Conservation (phyloP, 2,888 invertebrate species). For the Rhingia campestris region DNA sequence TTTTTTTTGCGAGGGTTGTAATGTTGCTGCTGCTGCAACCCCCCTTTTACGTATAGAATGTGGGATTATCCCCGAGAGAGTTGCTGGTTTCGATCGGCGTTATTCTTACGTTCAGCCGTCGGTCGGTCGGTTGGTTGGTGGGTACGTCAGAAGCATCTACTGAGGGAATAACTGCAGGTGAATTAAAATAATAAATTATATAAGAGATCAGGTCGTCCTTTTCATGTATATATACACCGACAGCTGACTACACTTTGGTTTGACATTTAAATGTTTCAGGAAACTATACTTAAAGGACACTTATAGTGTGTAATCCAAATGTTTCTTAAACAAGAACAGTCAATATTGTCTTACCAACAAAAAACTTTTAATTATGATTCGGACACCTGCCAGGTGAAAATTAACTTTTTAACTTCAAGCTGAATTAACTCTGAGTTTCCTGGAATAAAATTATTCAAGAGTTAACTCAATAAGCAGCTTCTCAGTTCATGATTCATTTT, state of each 20-base stretch:
- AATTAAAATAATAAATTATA: slow-evolving; percentile 41
- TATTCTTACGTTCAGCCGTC: slow-evolving; percentile 45
- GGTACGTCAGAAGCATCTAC: slow-evolving; percentile 13
- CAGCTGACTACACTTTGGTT: not conserved
- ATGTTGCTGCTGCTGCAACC: not conserved
- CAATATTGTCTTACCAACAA: too few relatives aligned
- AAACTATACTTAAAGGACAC: not conserved
- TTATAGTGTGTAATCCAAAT: too few relatives aligned
- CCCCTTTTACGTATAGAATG: slow-evolving; percentile 46
- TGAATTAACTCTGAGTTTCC: too few relatives aligned
- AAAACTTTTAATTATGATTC: too few relatives aligned
- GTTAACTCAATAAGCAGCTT: too few relatives aligned
- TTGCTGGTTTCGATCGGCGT: slow-evolving; percentile 45
- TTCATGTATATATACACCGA: not conserved
- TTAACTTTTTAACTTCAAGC: too few relatives aligned
- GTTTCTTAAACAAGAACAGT: too few relatives aligned
- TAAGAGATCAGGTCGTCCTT: not conserved
- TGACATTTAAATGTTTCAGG: not conserved
- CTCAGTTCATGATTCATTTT: too few relatives aligned
- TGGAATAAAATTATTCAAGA: too few relatives aligned
- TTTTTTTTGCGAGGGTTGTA: slow-evolving; percentile 55
- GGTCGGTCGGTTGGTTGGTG: not conserved
- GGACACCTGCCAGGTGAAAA: too few relatives aligned
- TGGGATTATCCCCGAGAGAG: slow-evolving; percentile 58
- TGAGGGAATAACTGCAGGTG: slow-evolving; percentile 39